A percentile compares a stretch with the other conserved stretches of the same genome.
Conservation (phyloP, 1,140 invertebrate genomes). For the Euwallacea similis region DNA sequence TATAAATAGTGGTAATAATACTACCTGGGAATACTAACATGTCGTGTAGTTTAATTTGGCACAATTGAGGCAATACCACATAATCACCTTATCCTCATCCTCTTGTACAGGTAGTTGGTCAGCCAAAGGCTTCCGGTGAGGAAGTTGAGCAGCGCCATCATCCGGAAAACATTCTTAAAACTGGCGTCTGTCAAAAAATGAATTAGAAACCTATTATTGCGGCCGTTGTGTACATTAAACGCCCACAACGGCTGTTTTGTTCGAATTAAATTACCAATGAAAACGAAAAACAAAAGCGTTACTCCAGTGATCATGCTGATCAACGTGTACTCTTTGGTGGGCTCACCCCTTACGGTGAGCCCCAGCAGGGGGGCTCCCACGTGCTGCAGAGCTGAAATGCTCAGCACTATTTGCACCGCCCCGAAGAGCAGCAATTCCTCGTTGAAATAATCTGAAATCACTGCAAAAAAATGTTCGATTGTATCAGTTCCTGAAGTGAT, state of each 20-base stretch:
- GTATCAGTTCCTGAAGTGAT: neutral
- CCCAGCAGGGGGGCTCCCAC: constrained; percentile 42
- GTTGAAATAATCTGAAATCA: constrained; percentile 41
- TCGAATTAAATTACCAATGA: constrained; percentile 28
- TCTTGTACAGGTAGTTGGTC: constrained; percentile 49
- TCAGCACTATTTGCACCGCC: constrained; percentile 44
- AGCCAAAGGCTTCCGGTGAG: constrained; percentile 47
- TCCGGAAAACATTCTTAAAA: constrained; percentile 45
- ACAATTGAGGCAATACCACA: too few species aligned
- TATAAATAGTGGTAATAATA: too few species aligned
- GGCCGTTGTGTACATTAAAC: too few species aligned
- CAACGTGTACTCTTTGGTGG: constrained; percentile 39
- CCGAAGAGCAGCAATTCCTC: constrained; percentile 45
- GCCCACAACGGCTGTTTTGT: too few species aligned
- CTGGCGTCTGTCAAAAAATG: constrained; percentile 41
- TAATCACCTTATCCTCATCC: constrained; percentile 26
- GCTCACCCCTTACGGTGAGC: constrained; percentile 43
- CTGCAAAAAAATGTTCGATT: constrained; percentile 34
- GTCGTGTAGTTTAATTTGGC: too few species aligned
- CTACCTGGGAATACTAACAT: too few species aligned
- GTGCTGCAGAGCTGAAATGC: constrained; percentile 45
- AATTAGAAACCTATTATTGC: neutral
- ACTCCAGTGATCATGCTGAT: constrained; percentile 38
- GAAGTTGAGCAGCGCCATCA: constrained; percentile 49
- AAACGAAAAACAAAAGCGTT: constrained; percentile 41